Conservation (phyloP, 2,113 vertebrate genomes). For the Oxygymnocypris stewartii region DNA sequence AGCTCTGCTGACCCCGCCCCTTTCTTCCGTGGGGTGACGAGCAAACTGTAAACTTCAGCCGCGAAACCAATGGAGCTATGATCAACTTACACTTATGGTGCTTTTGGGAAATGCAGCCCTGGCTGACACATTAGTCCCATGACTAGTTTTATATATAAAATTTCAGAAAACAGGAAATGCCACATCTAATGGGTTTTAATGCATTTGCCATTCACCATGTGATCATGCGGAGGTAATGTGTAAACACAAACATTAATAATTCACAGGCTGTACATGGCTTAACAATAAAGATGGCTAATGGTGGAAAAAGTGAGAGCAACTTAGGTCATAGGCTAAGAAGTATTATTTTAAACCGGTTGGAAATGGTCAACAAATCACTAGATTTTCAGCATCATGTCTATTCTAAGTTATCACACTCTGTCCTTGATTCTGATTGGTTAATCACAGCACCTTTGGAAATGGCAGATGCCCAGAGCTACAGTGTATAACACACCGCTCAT, state of each 20-base stretch:
- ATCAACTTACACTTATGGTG: too few relatives aligned
- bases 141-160: background rate
- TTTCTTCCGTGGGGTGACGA: too few relatives aligned
- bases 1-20: too few relatives aligned
- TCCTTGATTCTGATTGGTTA: background rate
- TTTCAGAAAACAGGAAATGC: background rate
- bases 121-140: background rate
- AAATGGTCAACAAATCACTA: background rate
- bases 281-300: background rate
- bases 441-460: background rate
- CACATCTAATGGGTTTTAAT: background rate
- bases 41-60: too few relatives aligned
- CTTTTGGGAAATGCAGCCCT: too few relatives aligned
- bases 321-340: background rate
- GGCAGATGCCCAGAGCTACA: background rate
- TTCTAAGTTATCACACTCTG: background rate
- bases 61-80: too few relatives aligned
- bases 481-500: background rate
- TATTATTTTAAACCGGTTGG: background rate
- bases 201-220: background rate
- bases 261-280: background rate
- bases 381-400: background rate
- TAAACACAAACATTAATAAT: constrained; percentile 9
- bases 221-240: background rate
- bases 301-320: background rate